A percentile compares a stretch with the other conserved stretches of the same genome.
Conservation (phyloP, 2,113 vertebrate genomes). For the Nothocercus julius region DNA sequence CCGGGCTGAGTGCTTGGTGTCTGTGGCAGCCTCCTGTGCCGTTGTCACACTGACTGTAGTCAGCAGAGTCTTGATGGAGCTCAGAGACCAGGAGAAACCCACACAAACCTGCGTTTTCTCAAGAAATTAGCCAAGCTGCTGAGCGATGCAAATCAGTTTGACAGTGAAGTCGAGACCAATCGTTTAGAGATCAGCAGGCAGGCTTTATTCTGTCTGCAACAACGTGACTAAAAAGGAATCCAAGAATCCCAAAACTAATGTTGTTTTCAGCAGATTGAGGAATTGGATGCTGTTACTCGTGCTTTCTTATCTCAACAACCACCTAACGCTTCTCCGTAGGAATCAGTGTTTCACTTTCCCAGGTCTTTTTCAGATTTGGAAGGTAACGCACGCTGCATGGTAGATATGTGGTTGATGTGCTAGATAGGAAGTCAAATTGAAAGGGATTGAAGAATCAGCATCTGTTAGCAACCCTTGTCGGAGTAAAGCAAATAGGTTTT, state of each 20-base stretch:
- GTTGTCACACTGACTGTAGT: not conserved
- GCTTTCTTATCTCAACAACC: accelerated
- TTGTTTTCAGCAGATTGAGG: not conserved
- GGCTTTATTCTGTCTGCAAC: not conserved
- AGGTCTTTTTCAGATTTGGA: not conserved
- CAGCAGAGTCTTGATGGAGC: not conserved
- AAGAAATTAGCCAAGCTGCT: slow-evolving; percentile 4
- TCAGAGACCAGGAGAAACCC: not conserved
- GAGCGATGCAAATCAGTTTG: not conserved
- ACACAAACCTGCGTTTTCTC: not conserved
- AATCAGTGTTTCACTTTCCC: not conserved
- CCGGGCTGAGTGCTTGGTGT: not conserved
- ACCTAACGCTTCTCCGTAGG: not conserved
- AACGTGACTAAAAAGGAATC: not conserved
- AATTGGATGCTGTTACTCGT: not conserved
- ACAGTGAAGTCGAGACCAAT: not conserved
- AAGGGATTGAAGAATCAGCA: not conserved
- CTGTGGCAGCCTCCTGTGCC: not conserved
- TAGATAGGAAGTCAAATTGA: not conserved
- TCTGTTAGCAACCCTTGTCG: not conserved
- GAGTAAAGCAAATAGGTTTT: not conserved
- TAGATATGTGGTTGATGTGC: not conserved
- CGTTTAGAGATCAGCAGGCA: not conserved
- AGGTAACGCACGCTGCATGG: not conserved
- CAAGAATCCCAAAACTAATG: not conserved